phyloP scores from a whole-genome alignment of 2,888 invertebrate genomes.

The Acronicta aceris region DNA sequence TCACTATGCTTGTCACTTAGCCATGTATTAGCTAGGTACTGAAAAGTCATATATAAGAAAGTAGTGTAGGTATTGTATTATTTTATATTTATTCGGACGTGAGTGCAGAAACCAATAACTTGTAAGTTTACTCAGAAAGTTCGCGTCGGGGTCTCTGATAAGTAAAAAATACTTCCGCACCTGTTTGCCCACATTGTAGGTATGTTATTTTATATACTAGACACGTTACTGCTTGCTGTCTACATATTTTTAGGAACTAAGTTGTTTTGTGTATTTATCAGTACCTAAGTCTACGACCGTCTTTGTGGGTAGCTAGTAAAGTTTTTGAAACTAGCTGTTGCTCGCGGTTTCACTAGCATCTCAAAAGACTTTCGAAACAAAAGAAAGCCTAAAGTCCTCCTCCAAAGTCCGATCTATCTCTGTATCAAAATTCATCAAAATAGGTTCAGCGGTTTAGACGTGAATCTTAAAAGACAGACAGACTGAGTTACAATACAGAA shows the following conservation, averaged over 20 bases:
- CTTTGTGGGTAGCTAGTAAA: background rate
- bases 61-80: slow-evolving; percentile 44
- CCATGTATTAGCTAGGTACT: slow-evolving; percentile 4
- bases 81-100: slow-evolving; percentile 58
- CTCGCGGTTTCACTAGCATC: no score
- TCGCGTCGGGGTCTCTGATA: slow-evolving; percentile 47
- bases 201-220: slow-evolving; percentile 12
- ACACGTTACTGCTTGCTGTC: slow-evolving; percentile 2
- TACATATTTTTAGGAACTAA: background rate
- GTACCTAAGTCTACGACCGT: background rate
- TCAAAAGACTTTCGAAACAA: no score
- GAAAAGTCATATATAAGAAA: slow-evolving; percentile 45
- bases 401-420: no score
- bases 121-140: slow-evolving; percentile 69
- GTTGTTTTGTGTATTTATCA: no score
- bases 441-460: no score
- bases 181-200: slow-evolving; percentile 4
- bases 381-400: no score
- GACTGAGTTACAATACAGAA: no score
- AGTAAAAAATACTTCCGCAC: slow-evolving; percentile 49
- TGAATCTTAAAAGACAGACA: no score
- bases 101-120: slow-evolving; percentile 71
- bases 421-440: no score
- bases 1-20: no score
- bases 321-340: no score